A percentile compares a stretch with the other conserved stretches of the same genome.
Evolutionary conservation across 2,888 invertebrate species (phyloP).

Genomic region (Drosophila setosimentum): DNA sequence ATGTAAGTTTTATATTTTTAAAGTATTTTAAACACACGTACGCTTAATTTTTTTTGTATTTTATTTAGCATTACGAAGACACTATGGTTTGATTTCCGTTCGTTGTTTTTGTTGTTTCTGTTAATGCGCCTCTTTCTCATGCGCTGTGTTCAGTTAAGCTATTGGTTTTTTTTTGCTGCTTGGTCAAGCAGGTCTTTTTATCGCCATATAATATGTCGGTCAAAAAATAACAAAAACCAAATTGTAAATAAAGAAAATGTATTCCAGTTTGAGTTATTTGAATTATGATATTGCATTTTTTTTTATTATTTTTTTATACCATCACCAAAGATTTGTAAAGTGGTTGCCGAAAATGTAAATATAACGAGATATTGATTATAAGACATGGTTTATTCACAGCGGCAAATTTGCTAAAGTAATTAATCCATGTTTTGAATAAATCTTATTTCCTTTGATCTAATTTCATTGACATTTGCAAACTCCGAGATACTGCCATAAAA

Average conservation of each 20-base stretch:
- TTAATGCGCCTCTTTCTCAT: constrained; percentile 26
- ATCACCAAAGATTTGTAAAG: not conserved
- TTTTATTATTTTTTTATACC: not conserved
- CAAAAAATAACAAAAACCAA: not conserved
- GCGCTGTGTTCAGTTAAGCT: constrained; percentile 14
- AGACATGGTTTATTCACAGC: not conserved
- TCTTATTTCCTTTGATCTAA: too few species aligned
- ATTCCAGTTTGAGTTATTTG: constrained; percentile 18
- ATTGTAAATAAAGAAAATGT: not conserved
- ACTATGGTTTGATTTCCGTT: constrained; percentile 14
- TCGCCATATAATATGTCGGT: constrained; percentile 12
- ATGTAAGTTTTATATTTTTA: constrained; percentile 66
- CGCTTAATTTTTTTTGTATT: not conserved
- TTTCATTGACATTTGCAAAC: not conserved
- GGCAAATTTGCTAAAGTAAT: not conserved
- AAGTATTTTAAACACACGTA: constrained; percentile 41
- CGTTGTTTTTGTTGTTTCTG: constrained; percentile 25
- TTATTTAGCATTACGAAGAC: constrained; percentile 10
- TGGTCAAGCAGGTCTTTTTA: constrained; percentile 56
- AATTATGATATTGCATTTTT: constrained; percentile 3
- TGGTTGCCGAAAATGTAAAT: not conserved
- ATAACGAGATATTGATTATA: not conserved
- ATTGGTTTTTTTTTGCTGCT: constrained; percentile 17
- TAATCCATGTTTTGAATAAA: not conserved
- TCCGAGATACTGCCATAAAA: not conserved